Conservation (phyloP, 2,888 invertebrate species). For the Heliconius charithonia region DNA sequence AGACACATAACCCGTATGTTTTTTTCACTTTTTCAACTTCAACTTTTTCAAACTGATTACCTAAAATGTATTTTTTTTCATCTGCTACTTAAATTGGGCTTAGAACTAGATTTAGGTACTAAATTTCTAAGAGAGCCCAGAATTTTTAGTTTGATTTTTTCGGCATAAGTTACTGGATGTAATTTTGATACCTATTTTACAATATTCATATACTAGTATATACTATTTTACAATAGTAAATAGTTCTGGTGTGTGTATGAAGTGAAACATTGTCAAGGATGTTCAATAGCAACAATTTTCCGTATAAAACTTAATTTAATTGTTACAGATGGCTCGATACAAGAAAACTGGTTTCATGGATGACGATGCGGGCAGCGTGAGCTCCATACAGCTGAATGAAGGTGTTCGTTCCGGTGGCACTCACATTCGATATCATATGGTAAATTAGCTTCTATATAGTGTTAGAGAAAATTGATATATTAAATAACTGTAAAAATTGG, state of each 20-base stretch:
- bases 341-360: constrained; percentile 94
- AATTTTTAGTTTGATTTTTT: too few relatives aligned
- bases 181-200: too few relatives aligned
- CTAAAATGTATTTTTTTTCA: background rate
- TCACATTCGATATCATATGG: constrained; percentile 92
- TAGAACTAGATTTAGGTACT: background rate
- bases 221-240: background rate
- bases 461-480: background rate
- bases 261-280: background rate
- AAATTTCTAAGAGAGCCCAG: too few relatives aligned
- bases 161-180: too few relatives aligned
- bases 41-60: background rate
- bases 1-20: too few relatives aligned
- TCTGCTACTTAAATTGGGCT: background rate
- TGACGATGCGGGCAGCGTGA: constrained; percentile 91
- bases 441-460: constrained; percentile 61
- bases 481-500: background rate
- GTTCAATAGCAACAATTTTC: background rate
- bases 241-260: background rate
- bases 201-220: too few relatives aligned
- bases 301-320: background rate
- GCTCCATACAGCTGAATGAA: constrained; percentile 92
- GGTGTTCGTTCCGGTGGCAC: constrained; percentile 90
- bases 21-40: too few relatives aligned
- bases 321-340: constrained; percentile 91